Conservation (phyloP, 1,140 invertebrate genomes). For the Rhyzopertha dominica region DNA sequence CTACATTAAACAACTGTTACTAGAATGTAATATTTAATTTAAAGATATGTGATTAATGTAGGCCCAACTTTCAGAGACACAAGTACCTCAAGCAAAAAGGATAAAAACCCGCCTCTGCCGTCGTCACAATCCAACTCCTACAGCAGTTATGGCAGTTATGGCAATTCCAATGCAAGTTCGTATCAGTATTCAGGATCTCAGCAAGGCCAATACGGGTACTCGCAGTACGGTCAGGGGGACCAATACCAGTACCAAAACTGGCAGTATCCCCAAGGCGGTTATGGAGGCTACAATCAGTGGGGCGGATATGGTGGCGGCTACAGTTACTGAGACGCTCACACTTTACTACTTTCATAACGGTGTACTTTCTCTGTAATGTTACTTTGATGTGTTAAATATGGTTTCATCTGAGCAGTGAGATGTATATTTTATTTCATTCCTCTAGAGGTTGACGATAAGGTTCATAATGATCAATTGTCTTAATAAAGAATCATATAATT, state of each 20-base stretch:
- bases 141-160: conserved; percentile 51
- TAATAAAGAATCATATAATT: too few relatives aligned
- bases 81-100: conserved; percentile 31
- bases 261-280: conserved; percentile 59
- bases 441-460: too few relatives aligned
- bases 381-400: too few relatives aligned
- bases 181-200: conserved; percentile 51
- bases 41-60: too few relatives aligned
- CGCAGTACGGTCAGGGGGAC: conserved; percentile 55
- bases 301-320: conserved; percentile 49
- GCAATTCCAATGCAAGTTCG: conserved; percentile 50
- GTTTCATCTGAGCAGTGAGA: too few relatives aligned
- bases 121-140: conserved; percentile 45
- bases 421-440: too few relatives aligned
- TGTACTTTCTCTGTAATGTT: too few relatives aligned
- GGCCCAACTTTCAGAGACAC: conserved; percentile 18
- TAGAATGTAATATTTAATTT: too few relatives aligned
- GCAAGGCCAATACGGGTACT: conserved; percentile 52
- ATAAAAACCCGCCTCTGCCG: conserved; percentile 46
- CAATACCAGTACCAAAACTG: conserved; percentile 66
- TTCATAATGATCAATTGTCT: too few relatives aligned
- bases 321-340: conserved; percentile 36
- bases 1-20: too few relatives aligned
- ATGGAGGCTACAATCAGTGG: conserved; percentile 65
- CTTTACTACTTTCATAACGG: too few relatives aligned